These are phyloP conservation scores for Nephrotoma appendiculata DNA, from an alignment of 2,888 invertebrate species.

Conservation along the genomic window DNA sequence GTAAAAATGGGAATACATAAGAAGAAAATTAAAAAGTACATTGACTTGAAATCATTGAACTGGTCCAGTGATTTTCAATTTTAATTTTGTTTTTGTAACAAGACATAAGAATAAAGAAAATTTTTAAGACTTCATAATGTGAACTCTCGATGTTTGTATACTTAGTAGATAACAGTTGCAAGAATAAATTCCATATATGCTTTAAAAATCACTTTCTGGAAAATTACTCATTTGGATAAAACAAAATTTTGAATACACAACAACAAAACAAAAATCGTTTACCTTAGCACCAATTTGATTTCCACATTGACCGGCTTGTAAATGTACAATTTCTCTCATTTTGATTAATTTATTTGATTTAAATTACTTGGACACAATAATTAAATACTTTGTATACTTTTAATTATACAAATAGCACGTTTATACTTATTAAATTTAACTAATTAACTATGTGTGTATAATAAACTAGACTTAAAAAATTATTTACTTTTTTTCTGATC, in stretches of 20 bases:
- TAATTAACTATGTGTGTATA: not conserved
- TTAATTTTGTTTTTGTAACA: not conserved
- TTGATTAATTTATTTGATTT: constrained; percentile 19
- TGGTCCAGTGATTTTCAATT: not conserved
- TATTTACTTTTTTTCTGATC: not conserved
- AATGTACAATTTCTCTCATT: constrained; percentile 74
- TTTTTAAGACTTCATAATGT: not conserved
- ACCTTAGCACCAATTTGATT: constrained; percentile 64
- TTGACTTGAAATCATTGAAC: not conserved
- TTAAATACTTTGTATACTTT: not conserved
- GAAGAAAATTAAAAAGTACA: not conserved
- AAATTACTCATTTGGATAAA: not conserved
- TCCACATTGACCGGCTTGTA: constrained; percentile 73
- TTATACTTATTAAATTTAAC: not conserved
- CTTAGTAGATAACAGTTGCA: too few species aligned
- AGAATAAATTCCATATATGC: too few species aligned
- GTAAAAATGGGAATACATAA: not conserved
- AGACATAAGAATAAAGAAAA: not conserved
- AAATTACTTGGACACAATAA: not conserved
- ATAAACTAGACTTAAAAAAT: not conserved
- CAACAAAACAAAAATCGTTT: constrained; percentile 7
- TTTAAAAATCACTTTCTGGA: not conserved
- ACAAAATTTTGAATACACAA: not conserved
- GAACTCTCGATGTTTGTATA: too few species aligned
- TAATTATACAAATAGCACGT: not conserved